phyloP scores from a whole-genome alignment of 2,888 invertebrate genomes.

The Tridacna gigas region DNA sequence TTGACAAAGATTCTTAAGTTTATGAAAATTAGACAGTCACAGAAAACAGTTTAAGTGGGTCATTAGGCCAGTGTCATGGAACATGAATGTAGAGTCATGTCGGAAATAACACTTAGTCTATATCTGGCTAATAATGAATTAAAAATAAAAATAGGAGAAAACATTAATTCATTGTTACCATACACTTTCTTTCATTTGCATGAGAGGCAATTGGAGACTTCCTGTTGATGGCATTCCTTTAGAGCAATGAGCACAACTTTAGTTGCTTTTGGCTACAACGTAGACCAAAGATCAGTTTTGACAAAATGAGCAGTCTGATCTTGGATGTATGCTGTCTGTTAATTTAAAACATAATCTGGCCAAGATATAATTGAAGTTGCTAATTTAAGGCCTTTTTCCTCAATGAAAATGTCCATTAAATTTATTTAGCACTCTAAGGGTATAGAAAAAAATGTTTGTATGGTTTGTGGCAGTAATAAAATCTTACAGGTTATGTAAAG shows the following conservation, averaged over 20 bases:
- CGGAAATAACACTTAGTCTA: conserved; percentile 34
- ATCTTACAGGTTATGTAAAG: conserved; percentile 20
- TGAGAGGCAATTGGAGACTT: conserved; percentile 5
- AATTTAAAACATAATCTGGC: no score
- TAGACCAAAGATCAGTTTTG: no score
- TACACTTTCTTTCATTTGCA: conserved; percentile 37
- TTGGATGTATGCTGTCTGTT: no score
- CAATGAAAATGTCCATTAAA: no score
- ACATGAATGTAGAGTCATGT: not conserved
- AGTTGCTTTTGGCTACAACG: no score
- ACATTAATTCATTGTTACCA: conserved; percentile 53
- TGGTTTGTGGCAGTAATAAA: conserved; percentile 7
- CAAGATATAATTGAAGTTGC: no score
- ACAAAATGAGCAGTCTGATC: no score
- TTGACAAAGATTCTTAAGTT: no score
- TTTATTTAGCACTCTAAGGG: no score
- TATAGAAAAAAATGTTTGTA: conserved; percentile 17
- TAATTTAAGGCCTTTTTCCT: no score
- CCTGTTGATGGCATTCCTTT: not conserved
- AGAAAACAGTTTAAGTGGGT: not conserved
- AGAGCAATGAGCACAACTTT: no score
- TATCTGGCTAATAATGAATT: not conserved
- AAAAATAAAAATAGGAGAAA: conserved; percentile 18
- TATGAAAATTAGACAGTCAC: no score
- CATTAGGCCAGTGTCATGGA: not conserved